phyloP scores from a whole-genome alignment of 2,113 vertebrate species.

The Rissa tridactyla region DNA sequence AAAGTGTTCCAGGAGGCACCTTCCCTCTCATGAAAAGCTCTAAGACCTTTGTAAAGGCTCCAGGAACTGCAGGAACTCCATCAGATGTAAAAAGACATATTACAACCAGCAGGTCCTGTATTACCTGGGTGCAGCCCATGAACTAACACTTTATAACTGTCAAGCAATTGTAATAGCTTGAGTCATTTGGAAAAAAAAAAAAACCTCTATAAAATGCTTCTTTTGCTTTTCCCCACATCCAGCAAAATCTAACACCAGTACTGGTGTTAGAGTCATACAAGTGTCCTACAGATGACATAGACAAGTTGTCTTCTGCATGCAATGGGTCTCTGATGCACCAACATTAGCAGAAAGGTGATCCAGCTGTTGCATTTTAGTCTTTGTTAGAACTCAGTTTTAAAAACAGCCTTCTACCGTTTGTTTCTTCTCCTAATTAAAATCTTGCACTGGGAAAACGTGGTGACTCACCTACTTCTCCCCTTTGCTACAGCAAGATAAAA shows the following conservation, averaged over 20 bases:
- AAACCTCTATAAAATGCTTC: not conserved
- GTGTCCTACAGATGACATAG: not conserved
- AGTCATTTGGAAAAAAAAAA: not conserved
- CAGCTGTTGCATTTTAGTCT: not conserved
- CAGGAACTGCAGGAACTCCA: not conserved
- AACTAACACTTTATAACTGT: not conserved
- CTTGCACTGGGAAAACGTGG: not conserved
- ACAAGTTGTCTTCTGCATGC: not conserved
- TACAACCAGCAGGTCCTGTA: not conserved
- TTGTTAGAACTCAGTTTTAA: not conserved
- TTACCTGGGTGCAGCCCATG: not conserved
- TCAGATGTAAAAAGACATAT: not conserved
- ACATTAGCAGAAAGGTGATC: not conserved
- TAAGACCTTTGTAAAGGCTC: not conserved
- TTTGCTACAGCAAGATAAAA: not conserved
- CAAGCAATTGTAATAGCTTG: not conserved
- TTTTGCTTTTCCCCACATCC: not conserved
- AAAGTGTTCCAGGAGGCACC: not conserved
- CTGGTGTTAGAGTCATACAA: not conserved
- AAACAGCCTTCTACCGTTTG: not conserved
- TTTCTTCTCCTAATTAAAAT: not conserved
- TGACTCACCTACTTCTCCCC: not conserved
- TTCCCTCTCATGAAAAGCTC: not conserved
- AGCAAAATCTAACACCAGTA: not conserved
- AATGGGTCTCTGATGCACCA: not conserved